Evolutionary conservation across 2,113 vertebrate genomes (phyloP).

Genomic region (Aplodontia rufa): DNA sequence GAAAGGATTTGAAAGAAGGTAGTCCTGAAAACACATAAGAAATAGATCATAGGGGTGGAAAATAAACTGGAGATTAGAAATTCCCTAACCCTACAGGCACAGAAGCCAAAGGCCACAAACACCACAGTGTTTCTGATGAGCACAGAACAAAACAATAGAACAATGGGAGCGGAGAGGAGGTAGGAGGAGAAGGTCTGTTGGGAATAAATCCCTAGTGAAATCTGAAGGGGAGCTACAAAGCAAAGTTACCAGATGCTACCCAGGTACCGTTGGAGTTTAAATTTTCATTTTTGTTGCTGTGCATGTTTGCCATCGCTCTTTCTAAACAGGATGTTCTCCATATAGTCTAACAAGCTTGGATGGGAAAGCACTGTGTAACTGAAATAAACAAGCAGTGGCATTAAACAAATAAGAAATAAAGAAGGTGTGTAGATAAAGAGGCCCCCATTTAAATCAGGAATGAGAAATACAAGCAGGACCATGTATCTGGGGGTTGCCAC

Average conservation of each 20-base stretch:
- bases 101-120: neutral
- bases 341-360: conserved; percentile 13
- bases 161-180: neutral
- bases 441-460: conserved; percentile 7
- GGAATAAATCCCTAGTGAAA: neutral
- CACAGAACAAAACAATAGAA: conserved; percentile 23
- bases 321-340: neutral
- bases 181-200: neutral
- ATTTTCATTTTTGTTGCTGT: neutral
- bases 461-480: neutral
- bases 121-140: neutral
- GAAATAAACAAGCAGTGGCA: neutral
- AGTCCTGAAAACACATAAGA: conserved; percentile 10
- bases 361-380: conserved; percentile 2
- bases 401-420: conserved; percentile 49
- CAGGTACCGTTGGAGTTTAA: neutral
- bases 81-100: neutral
- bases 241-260: conserved; percentile 1
- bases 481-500: neutral
- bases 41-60: conserved; percentile 5
- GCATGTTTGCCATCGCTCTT: neutral
- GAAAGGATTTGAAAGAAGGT: conserved; percentile 3
- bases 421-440: neutral
- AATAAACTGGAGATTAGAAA: conserved; percentile 49
- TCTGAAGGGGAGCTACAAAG: neutral